phyloP scores from a whole-genome alignment of 2,797 vertebrate genomes.

The Leptatherina wallacei region DNA sequence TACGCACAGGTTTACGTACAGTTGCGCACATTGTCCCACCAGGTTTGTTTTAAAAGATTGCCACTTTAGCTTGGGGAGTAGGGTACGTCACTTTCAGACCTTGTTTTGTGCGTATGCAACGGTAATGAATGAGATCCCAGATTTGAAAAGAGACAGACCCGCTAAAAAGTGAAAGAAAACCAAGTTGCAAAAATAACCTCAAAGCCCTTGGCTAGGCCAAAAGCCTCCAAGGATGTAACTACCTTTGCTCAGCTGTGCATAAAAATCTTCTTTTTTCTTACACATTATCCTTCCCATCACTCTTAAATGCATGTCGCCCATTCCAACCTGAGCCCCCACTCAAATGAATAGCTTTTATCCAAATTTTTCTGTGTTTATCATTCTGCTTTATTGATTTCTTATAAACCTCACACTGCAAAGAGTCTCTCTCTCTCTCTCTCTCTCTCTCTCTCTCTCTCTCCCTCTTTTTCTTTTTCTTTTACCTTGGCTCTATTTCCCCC shows the following conservation, averaged over 20 bases:
- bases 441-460: too few species aligned
- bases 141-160: slow-evolving; percentile 22
- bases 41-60: slow-evolving; percentile 12
- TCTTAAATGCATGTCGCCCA: slow-evolving; percentile 19
- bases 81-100: too few species aligned
- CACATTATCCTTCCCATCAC: slow-evolving; percentile 27
- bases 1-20: too few species aligned
- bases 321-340: neutral
- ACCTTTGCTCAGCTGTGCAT: slow-evolving; percentile 61
- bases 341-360: slow-evolving; percentile 3
- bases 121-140: neutral
- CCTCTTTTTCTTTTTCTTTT: neutral
- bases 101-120: too few species aligned
- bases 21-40: too few species aligned
- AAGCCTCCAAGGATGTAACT: slow-evolving; percentile 47
- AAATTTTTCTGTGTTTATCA: slow-evolving; percentile 4
- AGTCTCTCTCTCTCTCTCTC: too few species aligned
- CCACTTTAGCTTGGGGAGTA: too few species aligned
- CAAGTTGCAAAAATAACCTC: slow-evolving; percentile 42
- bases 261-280: slow-evolving; percentile 49
- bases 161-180: slow-evolving; percentile 34
- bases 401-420: neutral
- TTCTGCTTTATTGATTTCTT: neutral
- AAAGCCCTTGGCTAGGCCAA: slow-evolving; percentile 45
- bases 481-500: neutral